Conservation (phyloP, 1,140 invertebrate genomes). For the Lepidurus arcticus region DNA sequence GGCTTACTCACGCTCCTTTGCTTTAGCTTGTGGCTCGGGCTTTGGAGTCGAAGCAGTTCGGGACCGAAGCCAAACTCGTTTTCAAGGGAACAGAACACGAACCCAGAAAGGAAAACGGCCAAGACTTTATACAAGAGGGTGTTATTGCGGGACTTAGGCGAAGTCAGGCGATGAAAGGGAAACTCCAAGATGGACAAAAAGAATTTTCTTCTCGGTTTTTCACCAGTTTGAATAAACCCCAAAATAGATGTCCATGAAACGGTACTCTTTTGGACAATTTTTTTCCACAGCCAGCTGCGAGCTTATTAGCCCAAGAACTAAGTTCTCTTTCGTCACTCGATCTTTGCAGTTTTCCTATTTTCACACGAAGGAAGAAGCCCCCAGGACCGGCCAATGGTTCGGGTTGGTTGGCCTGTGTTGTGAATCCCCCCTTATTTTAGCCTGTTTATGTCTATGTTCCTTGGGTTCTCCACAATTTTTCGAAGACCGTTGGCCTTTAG, state of each 20-base stretch:
- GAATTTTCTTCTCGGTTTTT: neutral
- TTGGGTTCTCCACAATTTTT: neutral
- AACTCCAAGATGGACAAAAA: neutral
- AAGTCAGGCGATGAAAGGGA: neutral
- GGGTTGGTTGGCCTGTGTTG: neutral
- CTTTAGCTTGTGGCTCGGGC: neutral
- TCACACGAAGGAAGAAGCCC: neutral
- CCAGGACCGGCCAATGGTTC: neutral
- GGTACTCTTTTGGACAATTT: neutral
- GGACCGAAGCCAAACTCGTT: slow-evolving; percentile 20
- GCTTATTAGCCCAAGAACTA: slow-evolving; percentile 15
- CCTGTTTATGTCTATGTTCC: neutral
- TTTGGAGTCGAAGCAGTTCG: slow-evolving; percentile 1
- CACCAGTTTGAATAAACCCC: neutral
- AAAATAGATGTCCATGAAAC: neutral
- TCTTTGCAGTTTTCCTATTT: slow-evolving; percentile 7
- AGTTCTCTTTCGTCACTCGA: slow-evolving; percentile 1
- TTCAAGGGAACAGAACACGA: slow-evolving; percentile 18
- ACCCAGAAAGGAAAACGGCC: neutral
- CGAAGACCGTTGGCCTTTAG: neutral
- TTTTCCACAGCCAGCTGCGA: neutral
- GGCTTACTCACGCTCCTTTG: slow-evolving; percentile 17
- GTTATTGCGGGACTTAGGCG: neutral
- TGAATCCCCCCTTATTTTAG: neutral
- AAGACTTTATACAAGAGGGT: neutral